These are phyloP conservation scores for Lindbergichthys nudifrons DNA, from an alignment of 2,797 vertebrate species.

Conservation along the genomic window DNA sequence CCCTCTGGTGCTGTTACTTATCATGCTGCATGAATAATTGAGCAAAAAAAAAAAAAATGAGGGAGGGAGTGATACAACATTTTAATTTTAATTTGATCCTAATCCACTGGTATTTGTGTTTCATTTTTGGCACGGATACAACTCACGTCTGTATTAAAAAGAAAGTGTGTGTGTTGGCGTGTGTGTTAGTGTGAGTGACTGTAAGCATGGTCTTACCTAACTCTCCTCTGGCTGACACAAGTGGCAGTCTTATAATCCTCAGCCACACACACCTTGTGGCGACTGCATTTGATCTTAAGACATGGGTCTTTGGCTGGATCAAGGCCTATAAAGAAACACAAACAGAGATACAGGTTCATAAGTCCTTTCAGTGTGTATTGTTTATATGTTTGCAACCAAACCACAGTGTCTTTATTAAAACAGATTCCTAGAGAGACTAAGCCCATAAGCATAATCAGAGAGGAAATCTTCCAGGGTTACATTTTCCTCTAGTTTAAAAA, in stretches of 20 bases:
- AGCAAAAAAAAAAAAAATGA: neutral
- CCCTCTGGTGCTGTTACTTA: slow-evolving; percentile 21
- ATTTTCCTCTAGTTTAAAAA: slow-evolving; percentile 35
- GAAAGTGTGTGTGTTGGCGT: neutral
- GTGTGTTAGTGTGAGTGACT: neutral
- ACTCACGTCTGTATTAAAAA: slow-evolving; percentile 1
- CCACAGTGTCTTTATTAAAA: slow-evolving; percentile 14
- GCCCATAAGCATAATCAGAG: slow-evolving; percentile 3
- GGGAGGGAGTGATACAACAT: slow-evolving; percentile 6
- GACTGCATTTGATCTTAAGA: slow-evolving; percentile 95
- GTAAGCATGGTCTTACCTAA: slow-evolving; percentile 85
- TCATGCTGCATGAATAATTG: slow-evolving; percentile 17
- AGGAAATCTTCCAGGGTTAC: slow-evolving; percentile 7
- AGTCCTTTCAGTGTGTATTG: neutral
- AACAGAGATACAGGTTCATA: neutral
- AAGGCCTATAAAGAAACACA: slow-evolving; percentile 81
- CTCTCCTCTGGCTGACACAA: slow-evolving; percentile 93
- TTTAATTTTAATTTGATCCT: slow-evolving; percentile 23
- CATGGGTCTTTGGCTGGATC: slow-evolving; percentile 96
- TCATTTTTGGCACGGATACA: slow-evolving; percentile 25
- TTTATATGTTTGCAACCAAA: neutral
- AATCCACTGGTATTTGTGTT: slow-evolving; percentile 23
- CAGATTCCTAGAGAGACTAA: slow-evolving; percentile 30
- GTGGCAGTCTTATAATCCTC: slow-evolving; percentile 92
- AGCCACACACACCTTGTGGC: slow-evolving; percentile 94